Evolutionary conservation across 2,113 vertebrate species (phyloP).

Genomic region (Pycnonotus jocosus): DNA sequence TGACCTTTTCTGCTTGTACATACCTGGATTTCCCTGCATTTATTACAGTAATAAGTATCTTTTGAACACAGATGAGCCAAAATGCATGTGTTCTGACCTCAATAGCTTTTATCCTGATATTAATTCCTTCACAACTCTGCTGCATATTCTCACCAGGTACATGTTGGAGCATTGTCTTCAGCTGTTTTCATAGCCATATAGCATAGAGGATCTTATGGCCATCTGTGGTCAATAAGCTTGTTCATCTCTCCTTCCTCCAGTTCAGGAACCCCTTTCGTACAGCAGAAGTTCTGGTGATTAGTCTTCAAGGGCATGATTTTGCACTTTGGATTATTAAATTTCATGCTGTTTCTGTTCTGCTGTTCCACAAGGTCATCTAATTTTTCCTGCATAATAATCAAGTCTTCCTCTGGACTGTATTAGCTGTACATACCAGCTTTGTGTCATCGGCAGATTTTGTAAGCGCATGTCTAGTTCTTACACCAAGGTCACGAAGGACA

Average conservation of each 20-base stretch:
- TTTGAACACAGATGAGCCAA: not conserved
- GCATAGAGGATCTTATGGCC: not conserved
- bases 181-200: not conserved
- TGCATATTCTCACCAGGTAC: not conserved
- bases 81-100: not conserved
- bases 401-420: not conserved
- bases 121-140: not conserved
- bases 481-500: not conserved
- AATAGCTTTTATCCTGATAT: not conserved
- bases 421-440: conserved; percentile 1
- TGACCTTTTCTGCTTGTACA: not conserved
- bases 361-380: conserved; percentile 58
- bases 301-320: conserved; percentile 58
- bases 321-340: conserved; percentile 63
- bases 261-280: not conserved
- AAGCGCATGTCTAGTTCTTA: not conserved
- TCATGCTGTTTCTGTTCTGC: conserved; percentile 46
- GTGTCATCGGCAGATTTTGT: not conserved
- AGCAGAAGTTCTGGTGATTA: conserved; percentile 31
- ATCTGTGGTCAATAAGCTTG: not conserved
- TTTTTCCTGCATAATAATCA: conserved; percentile 60
- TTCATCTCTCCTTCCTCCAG: not conserved
- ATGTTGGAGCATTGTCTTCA: not conserved
- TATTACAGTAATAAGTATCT: not conserved
- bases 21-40: not conserved